Conservation (phyloP, 2,797 vertebrate species). For the Myripristis jacobus region DNA sequence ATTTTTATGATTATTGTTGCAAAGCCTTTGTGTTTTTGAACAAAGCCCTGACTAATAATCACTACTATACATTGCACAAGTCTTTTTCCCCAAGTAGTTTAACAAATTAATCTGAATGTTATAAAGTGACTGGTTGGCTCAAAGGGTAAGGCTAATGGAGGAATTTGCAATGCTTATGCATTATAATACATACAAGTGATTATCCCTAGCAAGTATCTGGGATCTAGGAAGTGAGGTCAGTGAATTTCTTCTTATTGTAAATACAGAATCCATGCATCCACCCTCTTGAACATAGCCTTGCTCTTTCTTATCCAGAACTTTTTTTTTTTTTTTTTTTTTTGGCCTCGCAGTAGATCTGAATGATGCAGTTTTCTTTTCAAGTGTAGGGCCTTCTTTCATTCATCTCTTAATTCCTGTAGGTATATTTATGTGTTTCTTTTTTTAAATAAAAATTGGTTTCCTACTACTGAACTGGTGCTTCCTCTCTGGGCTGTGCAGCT, state of each 20-base stretch:
- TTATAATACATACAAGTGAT: constrained; percentile 9
- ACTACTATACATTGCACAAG: constrained; percentile 25
- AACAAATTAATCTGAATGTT: constrained; percentile 32
- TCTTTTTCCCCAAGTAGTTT: constrained; percentile 13
- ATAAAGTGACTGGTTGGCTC: constrained; percentile 6
- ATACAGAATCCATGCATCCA: neutral
- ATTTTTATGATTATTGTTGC: constrained; percentile 7
- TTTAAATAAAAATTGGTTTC: constrained; percentile 78
- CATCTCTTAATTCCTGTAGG: constrained; percentile 50
- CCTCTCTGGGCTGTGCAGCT: neutral
- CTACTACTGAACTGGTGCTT: constrained; percentile 40
- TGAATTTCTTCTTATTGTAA: neutral
- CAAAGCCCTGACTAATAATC: constrained; percentile 46
- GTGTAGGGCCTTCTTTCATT: constrained; percentile 47
- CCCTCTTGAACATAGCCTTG: constrained; percentile 1
- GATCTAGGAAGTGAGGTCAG: constrained; percentile 3
- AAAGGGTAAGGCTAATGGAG: neutral
- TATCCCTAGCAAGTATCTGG: constrained; percentile 9
- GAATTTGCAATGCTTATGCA: neutral
- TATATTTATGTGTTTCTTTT: constrained; percentile 72
- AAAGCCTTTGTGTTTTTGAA: constrained; percentile 30
- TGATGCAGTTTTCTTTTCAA: constrained; percentile 59
- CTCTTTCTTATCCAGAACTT: constrained; percentile 28
- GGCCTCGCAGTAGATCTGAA: constrained; percentile 46
- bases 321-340: constrained; percentile 21